phyloP scores from a whole-genome alignment of 2,797 vertebrate genomes.

The Vespertilio murinus region DNA sequence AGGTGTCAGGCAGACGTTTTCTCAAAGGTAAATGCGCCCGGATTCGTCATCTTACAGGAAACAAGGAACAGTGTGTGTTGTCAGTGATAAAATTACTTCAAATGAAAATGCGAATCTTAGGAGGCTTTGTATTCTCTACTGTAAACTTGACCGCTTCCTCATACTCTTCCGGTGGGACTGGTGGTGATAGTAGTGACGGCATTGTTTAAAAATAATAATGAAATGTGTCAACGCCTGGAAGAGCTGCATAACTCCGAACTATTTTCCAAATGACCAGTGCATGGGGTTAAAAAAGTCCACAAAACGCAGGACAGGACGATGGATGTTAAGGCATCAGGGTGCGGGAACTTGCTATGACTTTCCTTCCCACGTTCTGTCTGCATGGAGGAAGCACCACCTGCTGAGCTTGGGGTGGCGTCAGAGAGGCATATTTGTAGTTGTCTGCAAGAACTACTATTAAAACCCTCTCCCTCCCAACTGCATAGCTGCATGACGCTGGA shows the following conservation, averaged over 20 bases:
- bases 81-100: conserved; percentile 22
- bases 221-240: not conserved
- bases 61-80: not conserved
- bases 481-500: not conserved
- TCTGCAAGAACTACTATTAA: not conserved
- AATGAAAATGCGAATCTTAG: conserved; percentile 34
- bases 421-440: not conserved
- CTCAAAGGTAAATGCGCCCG: not conserved
- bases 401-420: conserved; percentile 51
- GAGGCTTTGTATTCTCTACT: not conserved
- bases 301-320: not conserved
- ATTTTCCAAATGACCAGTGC: not conserved
- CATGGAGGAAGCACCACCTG: not conserved
- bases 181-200: not conserved
- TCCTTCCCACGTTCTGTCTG: not conserved
- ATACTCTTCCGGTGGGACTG: not conserved
- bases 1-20: not conserved
- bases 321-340: not conserved
- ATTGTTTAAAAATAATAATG: not conserved
- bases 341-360: not conserved
- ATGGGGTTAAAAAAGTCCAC: not conserved
- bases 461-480: not conserved
- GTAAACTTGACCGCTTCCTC: not conserved
- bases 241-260: not conserved
- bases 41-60: conserved; percentile 16